Conservation (phyloP, 2,797 vertebrate genomes). For the Telmatherina bonti region DNA sequence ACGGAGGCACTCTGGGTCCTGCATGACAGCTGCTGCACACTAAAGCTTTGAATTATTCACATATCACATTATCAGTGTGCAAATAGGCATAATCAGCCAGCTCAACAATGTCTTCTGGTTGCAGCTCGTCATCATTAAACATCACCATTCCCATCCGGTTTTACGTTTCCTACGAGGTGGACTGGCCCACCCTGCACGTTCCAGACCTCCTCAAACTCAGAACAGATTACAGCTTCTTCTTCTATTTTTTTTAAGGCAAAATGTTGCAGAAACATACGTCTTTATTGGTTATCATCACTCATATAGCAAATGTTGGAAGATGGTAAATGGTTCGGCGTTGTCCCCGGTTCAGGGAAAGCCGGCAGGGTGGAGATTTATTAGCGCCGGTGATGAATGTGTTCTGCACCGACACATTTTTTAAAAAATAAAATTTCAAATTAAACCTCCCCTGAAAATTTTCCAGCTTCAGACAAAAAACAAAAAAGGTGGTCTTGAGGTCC, state of each 20-base stretch:
- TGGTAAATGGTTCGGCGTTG: neutral
- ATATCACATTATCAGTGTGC: constrained; percentile 4
- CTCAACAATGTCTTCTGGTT: neutral
- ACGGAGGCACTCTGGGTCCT: constrained; percentile 1
- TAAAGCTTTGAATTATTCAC: constrained; percentile 15
- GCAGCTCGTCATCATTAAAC: neutral
- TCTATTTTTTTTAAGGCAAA: neutral
- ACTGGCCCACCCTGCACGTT: neutral
- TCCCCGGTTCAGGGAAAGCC: too few species aligned
- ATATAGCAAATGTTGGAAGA: neutral
- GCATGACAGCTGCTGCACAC: constrained; percentile 1
- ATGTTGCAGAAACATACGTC: too few species aligned
- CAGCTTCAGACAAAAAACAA: neutral
- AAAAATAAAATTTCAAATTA: neutral
- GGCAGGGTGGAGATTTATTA: neutral
- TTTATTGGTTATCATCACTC: neutral
- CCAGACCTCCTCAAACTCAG: neutral
- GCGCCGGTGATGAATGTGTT: neutral
- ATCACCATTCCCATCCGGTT: neutral
- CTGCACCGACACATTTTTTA: neutral
- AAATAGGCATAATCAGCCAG: constrained; percentile 2
- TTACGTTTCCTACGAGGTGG: neutral
- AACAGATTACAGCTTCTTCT: neutral
- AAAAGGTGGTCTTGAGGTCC: neutral
- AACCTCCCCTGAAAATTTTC: neutral